phyloP scores from a whole-genome alignment of 2,113 vertebrate genomes.

The Silurus asotus region DNA sequence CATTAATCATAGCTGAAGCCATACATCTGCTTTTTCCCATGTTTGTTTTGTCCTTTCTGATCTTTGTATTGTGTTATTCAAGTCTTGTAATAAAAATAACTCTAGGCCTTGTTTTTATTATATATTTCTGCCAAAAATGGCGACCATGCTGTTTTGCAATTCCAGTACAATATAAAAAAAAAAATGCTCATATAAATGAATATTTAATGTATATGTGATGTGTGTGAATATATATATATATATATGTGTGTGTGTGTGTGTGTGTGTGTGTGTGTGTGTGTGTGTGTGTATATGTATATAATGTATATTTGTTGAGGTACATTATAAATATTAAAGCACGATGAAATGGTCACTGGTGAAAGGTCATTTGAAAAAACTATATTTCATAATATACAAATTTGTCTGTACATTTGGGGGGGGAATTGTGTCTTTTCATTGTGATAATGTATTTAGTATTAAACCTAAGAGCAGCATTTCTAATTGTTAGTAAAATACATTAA shows the following conservation, averaged over 20 bases:
- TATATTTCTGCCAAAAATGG: background rate
- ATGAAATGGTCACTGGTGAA: background rate
- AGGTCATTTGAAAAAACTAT: background rate
- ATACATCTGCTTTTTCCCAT: background rate
- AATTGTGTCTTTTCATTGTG: background rate
- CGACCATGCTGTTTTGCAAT: background rate
- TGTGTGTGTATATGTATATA: too few relatives aligned
- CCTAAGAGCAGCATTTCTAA: background rate
- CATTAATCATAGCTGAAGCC: background rate
- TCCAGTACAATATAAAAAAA: background rate
- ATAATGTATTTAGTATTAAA: background rate
- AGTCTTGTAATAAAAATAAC: background rate
- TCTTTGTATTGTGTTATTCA: background rate
- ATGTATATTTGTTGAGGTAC: too few relatives aligned
- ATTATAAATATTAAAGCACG: too few relatives aligned
- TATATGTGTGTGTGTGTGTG: too few relatives aligned
- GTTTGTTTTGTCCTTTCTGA: constrained; percentile 19
- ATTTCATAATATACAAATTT: too few relatives aligned
- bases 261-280: too few relatives aligned
- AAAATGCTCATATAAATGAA: background rate
- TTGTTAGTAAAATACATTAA: background rate
- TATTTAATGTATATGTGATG: too few relatives aligned
- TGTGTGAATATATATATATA: too few relatives aligned
- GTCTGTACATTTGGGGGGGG: background rate
- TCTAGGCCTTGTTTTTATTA: background rate